Base-by-base conservation (phyloP, 2,888 invertebrate species). In the Thyatira batis region DNA sequence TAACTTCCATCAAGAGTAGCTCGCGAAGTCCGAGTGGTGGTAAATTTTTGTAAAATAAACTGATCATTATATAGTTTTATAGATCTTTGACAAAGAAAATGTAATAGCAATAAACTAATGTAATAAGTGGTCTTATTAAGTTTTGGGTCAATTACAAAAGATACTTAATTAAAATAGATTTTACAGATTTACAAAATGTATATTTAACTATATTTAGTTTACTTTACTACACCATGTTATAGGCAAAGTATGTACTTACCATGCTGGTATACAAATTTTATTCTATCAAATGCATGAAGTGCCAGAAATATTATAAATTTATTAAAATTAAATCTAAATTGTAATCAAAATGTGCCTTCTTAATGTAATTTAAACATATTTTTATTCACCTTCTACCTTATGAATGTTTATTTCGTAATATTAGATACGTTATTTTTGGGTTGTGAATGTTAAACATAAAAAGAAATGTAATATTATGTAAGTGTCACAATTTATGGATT, bases 1-100 rank as follows among this genome's bases (percentile, higher is more conserved):
- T 94, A 0, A 94, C 94, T n/a, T 94, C 94, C 0, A 94, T 94
- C 48, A 92, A 94, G 61, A 93, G 87, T 67, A 94, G 93, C 68
- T 94, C 94, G 11, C 91, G 81, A 69, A 92, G 90, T 72, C 92
- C 92, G 0, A 92, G 92, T 57, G 92, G 92, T 13, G 92, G 92
- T 17, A 87, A 85, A 71, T 64, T 39, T 39, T 39, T 87, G 63
- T 78, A 67, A 71, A 67, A 61, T 45, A 64, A 55, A 60, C 43
- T 62, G 45, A 60, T 10, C 13, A 49, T 17, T 44, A 10, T 21
- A 8, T 45, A 45, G 45, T 45, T 45, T 45, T 45, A 45, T 1
- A 45, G 44, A 45, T 49, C 50, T 50, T 6, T 43, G 33, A 25
- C 30, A 45, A 51, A 45, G 39, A 39, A 33, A 39, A 39, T 45